Evolutionary conservation across 1,140 invertebrate species (phyloP), one percentile per base, ranked within the genome.

Genomic region (Hycleus cichorii): DNA sequence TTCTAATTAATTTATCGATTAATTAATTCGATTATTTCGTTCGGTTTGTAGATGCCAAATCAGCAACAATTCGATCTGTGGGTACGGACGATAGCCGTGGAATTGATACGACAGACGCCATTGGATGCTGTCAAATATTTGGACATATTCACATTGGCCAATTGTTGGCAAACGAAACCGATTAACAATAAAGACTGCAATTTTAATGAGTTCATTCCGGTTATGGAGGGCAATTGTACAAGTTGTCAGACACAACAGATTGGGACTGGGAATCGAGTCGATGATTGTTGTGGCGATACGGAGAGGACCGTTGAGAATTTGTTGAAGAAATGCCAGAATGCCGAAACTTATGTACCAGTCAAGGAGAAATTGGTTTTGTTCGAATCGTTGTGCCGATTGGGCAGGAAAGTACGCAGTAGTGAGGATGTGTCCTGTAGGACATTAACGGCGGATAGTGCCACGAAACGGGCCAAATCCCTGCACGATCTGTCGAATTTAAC

Each of bases 51-150:
- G 82, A 79, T 79, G 6, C 74, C 77, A 50, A 79, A 72, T 3
- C 78, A 83, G 57, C 72, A 74, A 7, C 74, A 78, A 24, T 84
- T 83, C 64, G 81, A 81, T 72, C 75, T 80, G 2, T 84, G 82
- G 82, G 81, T 82, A 11, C 78, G 80, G 57, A 78, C 80, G 0
- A 77, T 84, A 38, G 82, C 81, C 0, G 79, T 81, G 0, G 81
- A 84, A 66, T 72, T 84, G 3, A 78, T 84, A 26, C 74, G 81
- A 1, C 82, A 84, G 64, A 84, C 82, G 3, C 82, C 82, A 3
- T 74, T 84, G n/a, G 78, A 81, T 4, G 76, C 79, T 1, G 71
- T 78, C n/a, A 73, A 75, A 52, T 78, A 76, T 61, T 61, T 78
- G 49, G 77, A 78, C 50, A 76, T 78, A 38, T 64, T 78, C 10